Evolutionary conservation across 2,888 invertebrate genomes (phyloP).

Genomic region (Tachystola acroxantha): DNA sequence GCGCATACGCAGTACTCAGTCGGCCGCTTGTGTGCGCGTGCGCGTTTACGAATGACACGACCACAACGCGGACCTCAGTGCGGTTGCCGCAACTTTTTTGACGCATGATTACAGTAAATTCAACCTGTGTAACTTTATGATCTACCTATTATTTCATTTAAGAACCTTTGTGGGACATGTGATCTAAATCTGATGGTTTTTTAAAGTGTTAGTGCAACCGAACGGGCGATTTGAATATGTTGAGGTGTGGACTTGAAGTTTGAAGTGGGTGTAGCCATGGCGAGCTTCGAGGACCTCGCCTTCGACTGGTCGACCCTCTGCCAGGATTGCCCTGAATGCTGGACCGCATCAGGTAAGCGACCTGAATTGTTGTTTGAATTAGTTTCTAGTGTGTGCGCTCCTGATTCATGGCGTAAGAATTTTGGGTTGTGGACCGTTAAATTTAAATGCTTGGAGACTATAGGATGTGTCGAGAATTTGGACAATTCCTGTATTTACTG

Average conservation of each 20-base stretch:
- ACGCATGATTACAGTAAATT: slow-evolving; percentile 23
- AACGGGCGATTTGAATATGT: slow-evolving; percentile 32
- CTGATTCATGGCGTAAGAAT: not conserved
- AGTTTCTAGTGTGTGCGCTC: too few species aligned
- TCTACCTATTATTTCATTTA: not conserved
- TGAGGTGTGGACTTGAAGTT: slow-evolving; percentile 37
- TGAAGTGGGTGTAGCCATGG: slow-evolving; percentile 68
- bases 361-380: too few species aligned
- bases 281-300: slow-evolving; percentile 81
- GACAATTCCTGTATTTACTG: too few species aligned
- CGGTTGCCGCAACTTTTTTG: slow-evolving; percentile 33
- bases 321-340: slow-evolving; percentile 80
- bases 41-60: slow-evolving; percentile 40
- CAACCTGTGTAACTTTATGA: slow-evolving; percentile 1
- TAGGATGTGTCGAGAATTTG: too few species aligned
- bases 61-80: slow-evolving; percentile 28
- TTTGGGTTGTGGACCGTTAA: not conserved
- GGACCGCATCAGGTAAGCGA: slow-evolving; percentile 80
- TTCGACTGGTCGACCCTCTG: slow-evolving; percentile 82
- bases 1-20: slow-evolving; percentile 59
- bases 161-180: slow-evolving; percentile 6
- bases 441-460: too few species aligned
- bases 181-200: slow-evolving; percentile 21
- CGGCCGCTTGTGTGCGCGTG: slow-evolving; percentile 57
- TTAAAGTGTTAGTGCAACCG: slow-evolving; percentile 49